A percentile compares a stretch with the other conserved stretches of the same genome.
These are phyloP conservation scores for Anarsia innoxiella DNA, from an alignment of 2,888 invertebrate genomes.

Conservation along the genomic window DNA sequence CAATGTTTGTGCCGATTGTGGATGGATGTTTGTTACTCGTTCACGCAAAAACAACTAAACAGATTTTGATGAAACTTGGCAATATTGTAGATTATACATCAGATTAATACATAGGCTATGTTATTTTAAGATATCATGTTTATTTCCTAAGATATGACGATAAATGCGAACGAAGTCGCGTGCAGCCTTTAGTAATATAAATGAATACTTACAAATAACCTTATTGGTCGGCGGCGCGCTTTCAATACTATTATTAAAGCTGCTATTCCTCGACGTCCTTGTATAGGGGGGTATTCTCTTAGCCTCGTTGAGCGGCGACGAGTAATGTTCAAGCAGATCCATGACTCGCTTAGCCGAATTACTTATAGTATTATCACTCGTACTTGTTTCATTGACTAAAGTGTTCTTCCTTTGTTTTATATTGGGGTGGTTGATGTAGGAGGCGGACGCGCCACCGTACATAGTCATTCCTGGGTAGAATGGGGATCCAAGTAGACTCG, in stretches of 20 bases:
- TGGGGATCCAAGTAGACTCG: constrained; percentile 71
- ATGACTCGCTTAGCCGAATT: constrained; percentile 86
- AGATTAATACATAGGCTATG: background rate
- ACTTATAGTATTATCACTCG: constrained; percentile 66
- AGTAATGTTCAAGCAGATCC: constrained; percentile 86
- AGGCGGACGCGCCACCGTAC: constrained; percentile 82
- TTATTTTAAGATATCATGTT: too few relatives aligned
- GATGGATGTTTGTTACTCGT: background rate
- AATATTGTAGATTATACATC: too few relatives aligned
- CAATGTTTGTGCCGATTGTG: too few relatives aligned
- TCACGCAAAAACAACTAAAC: background rate
- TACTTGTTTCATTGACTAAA: constrained; percentile 32
- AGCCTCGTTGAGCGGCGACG: constrained; percentile 86
- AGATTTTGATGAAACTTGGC: background rate
- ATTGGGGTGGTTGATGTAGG: constrained; percentile 65
- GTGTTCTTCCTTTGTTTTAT: constrained; percentile 37
- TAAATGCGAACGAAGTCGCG: background rate
- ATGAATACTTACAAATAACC: constrained; percentile 23
- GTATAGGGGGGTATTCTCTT: constrained; percentile 79
- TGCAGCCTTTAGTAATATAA: too few relatives aligned
- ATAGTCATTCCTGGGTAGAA: constrained; percentile 85
- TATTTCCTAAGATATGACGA: too few relatives aligned
- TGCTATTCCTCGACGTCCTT: constrained; percentile 22
- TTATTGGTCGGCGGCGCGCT: constrained; percentile 16
- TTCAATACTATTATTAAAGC: constrained; percentile 18